Evolutionary conservation across 2,888 invertebrate genomes (phyloP).

Genomic region (Brenthis hecate): DNA sequence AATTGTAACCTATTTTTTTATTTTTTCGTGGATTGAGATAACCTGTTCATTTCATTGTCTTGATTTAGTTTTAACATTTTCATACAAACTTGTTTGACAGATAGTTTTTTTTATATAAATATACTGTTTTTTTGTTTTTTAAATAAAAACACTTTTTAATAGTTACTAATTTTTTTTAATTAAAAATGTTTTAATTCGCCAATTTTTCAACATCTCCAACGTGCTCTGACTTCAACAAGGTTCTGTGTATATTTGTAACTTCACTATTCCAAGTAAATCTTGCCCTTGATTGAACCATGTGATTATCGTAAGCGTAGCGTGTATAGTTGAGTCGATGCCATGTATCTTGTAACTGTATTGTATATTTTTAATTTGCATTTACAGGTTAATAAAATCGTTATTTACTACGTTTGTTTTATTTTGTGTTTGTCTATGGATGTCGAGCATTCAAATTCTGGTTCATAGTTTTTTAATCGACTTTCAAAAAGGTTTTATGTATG

Average conservation of each 20-base stretch:
- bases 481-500: too few species aligned
- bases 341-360: constrained; percentile 51
- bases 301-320: constrained; percentile 58
- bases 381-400: constrained; percentile 66
- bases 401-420: constrained; percentile 40
- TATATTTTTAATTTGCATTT: constrained; percentile 78
- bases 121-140: too few species aligned
- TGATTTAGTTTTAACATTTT: too few species aligned
- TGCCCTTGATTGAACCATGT: constrained; percentile 54
- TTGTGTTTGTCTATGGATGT: constrained; percentile 3
- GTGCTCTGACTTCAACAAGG: not conserved
- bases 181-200: not conserved
- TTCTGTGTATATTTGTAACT: constrained; percentile 46
- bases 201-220: not conserved
- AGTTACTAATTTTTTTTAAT: not conserved
- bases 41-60: too few species aligned
- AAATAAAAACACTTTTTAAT: too few species aligned
- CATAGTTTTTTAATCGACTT: too few species aligned
- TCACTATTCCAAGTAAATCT: constrained; percentile 52
- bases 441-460: not conserved
- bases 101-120: too few species aligned
- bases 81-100: too few species aligned
- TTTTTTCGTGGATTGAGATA: too few species aligned
- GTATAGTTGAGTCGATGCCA: constrained; percentile 31
- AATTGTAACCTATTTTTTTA: too few species aligned